These are phyloP conservation scores for Chaetoderma sp. DNA, from an alignment of 2,888 invertebrate genomes.

Conservation along the genomic window DNA sequence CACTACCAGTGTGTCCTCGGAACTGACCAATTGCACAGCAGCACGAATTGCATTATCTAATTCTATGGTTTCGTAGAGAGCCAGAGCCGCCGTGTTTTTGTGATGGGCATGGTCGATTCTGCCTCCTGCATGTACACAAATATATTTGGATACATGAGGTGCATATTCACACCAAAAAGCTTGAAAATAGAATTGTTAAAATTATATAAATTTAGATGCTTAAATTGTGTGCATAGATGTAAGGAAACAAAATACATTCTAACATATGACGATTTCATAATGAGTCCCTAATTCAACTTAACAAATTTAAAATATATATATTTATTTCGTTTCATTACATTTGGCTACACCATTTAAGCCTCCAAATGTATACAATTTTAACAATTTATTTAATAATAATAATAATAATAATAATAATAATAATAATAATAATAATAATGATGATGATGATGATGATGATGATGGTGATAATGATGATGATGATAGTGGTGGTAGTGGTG, in stretches of 20 bases:
- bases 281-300: neutral
- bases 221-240: too few species aligned
- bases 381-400: too few species aligned
- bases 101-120: conserved; percentile 73
- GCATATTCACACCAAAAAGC: too few species aligned
- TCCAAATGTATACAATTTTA: too few species aligned
- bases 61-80: conserved; percentile 84
- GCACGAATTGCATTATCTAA: conserved; percentile 79
- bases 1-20: conserved; percentile 82
- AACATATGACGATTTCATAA: too few species aligned
- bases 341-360: neutral
- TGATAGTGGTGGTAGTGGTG: too few species aligned
- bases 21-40: conserved; percentile 73
- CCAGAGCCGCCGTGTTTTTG: conserved; percentile 72
- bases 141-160: neutral
- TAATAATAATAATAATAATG: too few species aligned
- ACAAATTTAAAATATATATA: neutral
- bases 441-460: conserved; percentile 1
- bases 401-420: too few species aligned
- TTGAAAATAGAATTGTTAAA: too few species aligned
- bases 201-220: too few species aligned
- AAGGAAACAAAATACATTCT: too few species aligned
- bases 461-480: conserved; percentile 6
- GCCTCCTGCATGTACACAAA: conserved; percentile 48
- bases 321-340: too few species aligned